Evolutionary conservation across 2,888 invertebrate species (phyloP), one percentile per base, ranked within the genome.

Genomic region (Drosophila subquinaria): DNA sequence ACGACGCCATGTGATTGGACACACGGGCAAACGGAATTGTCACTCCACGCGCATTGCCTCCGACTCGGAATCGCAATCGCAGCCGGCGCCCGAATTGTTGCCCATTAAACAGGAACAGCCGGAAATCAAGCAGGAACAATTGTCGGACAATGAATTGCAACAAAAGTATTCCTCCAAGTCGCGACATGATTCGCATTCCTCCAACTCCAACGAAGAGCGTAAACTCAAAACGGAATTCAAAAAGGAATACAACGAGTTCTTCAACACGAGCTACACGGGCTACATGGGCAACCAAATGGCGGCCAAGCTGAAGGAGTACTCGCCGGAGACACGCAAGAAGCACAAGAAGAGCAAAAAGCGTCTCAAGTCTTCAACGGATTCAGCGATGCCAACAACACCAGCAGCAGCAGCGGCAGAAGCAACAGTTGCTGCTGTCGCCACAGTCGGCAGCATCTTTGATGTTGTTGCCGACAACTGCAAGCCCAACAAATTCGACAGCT

Each of bases 291-390:
- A 78, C 5, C 17, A 17, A 17, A 76, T 73, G 3, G n/a, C 61
- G 0, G 52, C 67, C 20, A 86, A 90, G 62, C 35, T 82, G 10
- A 82, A 86, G 57, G 79, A 86, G 40, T 93, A 90, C 92, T 93
- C 92, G 79, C 93, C 91, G 3, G 95, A 95, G 88, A 90, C 94
- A 51, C 94, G 96, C 10, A 96, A 95, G 90, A 97, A 96, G 90
- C 97, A 97, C 90, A 97, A 96, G 92, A 97, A 97, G 94, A 97
- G 96, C 89, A 96, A 96, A 90, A 97, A 96, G 92, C 95, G 96
- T 33, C 95, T 96, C 78, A 97, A 96, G 90, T 94, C 95, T 2
- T 70, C 73, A 0, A 67, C 82, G 8, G 79, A 80, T 30, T 50
- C 56, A 20, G 20, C 20, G 10, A 23, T 62, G 35, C 17, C 27